These are phyloP conservation scores for Bungarus multicinctus DNA, from an alignment of 2,113 vertebrate species.

Conservation along the genomic window DNA sequence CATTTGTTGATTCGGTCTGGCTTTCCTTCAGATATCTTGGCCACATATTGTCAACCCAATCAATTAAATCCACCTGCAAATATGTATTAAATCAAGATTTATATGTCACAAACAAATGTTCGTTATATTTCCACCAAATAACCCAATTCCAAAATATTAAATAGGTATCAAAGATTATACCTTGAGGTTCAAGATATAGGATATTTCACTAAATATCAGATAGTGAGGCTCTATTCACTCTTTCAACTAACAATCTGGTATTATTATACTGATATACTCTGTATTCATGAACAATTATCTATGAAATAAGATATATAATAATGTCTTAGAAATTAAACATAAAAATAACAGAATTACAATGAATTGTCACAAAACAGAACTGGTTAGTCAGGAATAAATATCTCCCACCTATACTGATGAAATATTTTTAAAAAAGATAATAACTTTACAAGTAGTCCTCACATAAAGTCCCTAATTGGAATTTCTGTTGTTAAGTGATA, in stretches of 20 bases:
- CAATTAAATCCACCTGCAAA: constrained; percentile 92
- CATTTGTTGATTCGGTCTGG: constrained; percentile 95
- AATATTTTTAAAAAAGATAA: not conserved
- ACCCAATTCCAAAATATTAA: not conserved
- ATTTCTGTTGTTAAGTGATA: not conserved
- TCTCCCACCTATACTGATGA: not conserved
- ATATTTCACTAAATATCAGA: not conserved
- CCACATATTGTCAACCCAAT: constrained; percentile 99
- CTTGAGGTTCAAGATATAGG: not conserved
- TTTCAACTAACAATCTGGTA: not conserved
- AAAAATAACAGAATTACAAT: not conserved
- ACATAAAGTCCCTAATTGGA: not conserved
- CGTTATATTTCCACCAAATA: not conserved
- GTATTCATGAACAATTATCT: not conserved
- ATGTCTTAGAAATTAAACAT: not conserved
- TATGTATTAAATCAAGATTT: constrained; percentile 8
- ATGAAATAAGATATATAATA: not conserved
- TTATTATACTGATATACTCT: not conserved
- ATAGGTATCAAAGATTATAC: not conserved
- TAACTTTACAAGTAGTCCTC: not conserved
- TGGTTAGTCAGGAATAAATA: not conserved
- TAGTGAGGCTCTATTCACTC: not conserved
- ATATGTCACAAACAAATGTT: not conserved
- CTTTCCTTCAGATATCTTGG: constrained; percentile 95
- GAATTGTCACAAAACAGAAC: not conserved